Base-by-base conservation (phyloP, 2,888 invertebrate genomes). In the Sceliomorpha sp. region DNA sequence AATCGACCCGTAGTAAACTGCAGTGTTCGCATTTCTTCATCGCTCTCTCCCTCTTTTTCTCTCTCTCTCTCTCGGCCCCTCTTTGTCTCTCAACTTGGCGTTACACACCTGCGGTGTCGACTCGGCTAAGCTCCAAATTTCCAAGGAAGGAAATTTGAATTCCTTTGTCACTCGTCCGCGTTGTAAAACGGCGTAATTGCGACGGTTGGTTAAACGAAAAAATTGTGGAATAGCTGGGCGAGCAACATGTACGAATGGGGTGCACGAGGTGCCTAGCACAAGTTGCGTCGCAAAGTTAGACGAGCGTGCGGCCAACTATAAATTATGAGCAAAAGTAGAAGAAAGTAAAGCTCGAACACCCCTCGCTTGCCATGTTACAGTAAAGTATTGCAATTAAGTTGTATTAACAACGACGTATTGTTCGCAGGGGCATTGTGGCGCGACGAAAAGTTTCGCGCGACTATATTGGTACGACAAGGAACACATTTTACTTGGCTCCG, bases 1-100 rank as follows among this genome's bases (percentile, higher is more conserved):
- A 45, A 70, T 67, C 70, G 63, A 70, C 62, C 53, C 48, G 45
- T 20, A 40, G 47, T 47, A 39, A 39, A 29, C 56, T 44, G 55
- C 44, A 17, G 36, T 26, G 44, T 58, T 27, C 42, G 63, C 50
- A 32, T 67, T 55, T 48, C 42, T 42, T 48, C 27, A 27, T 32
- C 36, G 7, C 13, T 27, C 39, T 5, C 14, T 56, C 15, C 55
- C 36, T 39, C 27, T 32, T 17, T 27, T 29, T 27, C 26, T 47
- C 17, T 8, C 45, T 40, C 26, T 63, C 20, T 31, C 40, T 26
- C 32, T 15, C 37, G 51, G 44, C 44, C 14, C 37, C 27, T 17
- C 14, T 15, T 36, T 17, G 9, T 39, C 17, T 15, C 32, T 32
- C 8, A 29, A 24, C 17, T n/a, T 34, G 39, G 31, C 34, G n/a